Evolutionary conservation across 2,888 invertebrate species (phyloP), one percentile per base, ranked within the genome.

Genomic region (Drosophila vallismaia): DNA sequence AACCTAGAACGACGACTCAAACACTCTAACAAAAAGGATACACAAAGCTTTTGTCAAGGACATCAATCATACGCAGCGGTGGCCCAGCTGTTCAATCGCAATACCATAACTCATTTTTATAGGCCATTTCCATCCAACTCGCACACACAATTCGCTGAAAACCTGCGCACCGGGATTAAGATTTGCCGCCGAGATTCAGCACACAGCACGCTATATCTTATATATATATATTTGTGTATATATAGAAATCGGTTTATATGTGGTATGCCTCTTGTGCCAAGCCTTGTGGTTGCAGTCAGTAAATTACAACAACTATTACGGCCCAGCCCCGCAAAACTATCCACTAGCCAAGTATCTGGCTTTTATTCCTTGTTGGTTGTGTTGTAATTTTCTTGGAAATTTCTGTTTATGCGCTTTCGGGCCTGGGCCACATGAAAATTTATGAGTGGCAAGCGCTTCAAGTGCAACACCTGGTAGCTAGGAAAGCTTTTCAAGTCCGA

Each of bases 301-400:
- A 86, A 86, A 88, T 88, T 86, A 88, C 88, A 86, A 85, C 88
- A 86, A 88, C 86, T 85, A 87, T 88, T 88, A 86, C 86, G 79
- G 60, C 60, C 60, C 71, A 75, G 38, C 64, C 50, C 74, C 42
- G 51, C 12, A 29, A n/a, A 14, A 33, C 8, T 8, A 33, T 3
- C 4, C 26, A 9, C 53, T 44, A 19, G 57, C 26, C 45, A 38
- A 46, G n/a, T 9, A 38, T 9, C 14, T 29, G 29, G 40, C 40
- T 14, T 19, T 19, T 59, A 40, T 69, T 50, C 44, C 56, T 52
- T 77, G 76, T 82, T 82, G 77, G 70, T 76, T 69, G 79, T 81
- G 81, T 83, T 86, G 83, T 86, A 82, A 87, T 88, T 88, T 89
- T 89, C 89, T 88, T 79, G 86, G 87, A 88, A 88, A 88, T 88